Base-by-base conservation (phyloP, 53 echinoderm and acorn worm genomes). In the Holothuria leucospilota region DNA sequence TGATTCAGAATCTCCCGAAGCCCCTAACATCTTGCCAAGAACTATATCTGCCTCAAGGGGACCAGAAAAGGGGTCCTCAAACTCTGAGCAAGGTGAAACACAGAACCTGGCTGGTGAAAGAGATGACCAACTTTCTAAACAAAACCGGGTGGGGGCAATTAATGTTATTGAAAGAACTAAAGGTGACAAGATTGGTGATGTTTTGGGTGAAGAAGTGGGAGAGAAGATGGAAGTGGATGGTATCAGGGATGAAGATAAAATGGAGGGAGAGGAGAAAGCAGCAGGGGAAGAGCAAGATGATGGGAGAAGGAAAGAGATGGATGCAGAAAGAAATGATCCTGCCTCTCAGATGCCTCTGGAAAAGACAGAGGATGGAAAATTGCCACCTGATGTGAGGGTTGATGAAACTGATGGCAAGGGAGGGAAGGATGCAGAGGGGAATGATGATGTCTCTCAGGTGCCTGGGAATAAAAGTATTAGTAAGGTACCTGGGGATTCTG, bases 1-100 rank as follows among this genome's bases (percentile, higher is more conserved):
- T 13, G 84, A 83, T 39, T 83, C 84, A 24, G 84, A 83, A 42
- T 83, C 84, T 23, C 84, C 84, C 14, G 84, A 83, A 53, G 84
- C 39, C 3, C n/a, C 78, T 9, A 78, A 59, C 28, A 27, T 29
- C 51, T 26, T 34, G 59, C 61, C 80, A 12, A 56, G 56, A 56
- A 56, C 56, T 56, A 18, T 56, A 56, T 56, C 56, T 56, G 56
- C 56, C 56, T 16, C 18, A 15, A 56, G 18, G 8, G 58, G 62
- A 38, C 52, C 26, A 29, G 58, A 81, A 81, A 6, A 29, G 68
- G 68, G 28, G 34, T 28, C 56, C 56, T 56, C 4, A 4, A 56
- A 56, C 56, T 16, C 15, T 18, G 56, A 56, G 16, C 56, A 56
- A 56, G 56, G 56, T 16, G 18, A 56, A 15, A 56, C 56, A 18